Percentiles rank a stretch among this genome's conserved stretches.
Conservation (phyloP, 2,113 vertebrate genomes). For the Peromyscus polionotus region DNA sequence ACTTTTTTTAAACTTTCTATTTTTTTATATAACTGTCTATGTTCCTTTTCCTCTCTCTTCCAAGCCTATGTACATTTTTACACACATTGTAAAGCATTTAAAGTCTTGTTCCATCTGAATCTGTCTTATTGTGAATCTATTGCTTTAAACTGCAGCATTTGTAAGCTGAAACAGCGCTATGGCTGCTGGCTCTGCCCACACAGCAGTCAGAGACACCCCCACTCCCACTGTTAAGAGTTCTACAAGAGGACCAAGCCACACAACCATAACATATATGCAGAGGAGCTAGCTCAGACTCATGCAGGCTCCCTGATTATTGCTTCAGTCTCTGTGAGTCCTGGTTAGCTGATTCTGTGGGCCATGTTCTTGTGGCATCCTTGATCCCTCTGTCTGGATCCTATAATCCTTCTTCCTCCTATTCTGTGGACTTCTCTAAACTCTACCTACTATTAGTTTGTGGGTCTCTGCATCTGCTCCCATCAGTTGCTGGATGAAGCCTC, state of each 20-base stretch:
- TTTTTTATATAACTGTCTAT: too few species aligned
- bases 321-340: background rate
- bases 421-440: background rate
- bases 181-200: too few species aligned
- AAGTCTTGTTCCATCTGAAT: too few species aligned
- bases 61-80: too few species aligned
- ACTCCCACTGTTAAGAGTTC: background rate
- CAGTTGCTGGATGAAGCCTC: background rate
- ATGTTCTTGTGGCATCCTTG: background rate
- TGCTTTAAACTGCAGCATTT: too few species aligned
- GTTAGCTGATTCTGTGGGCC: background rate
- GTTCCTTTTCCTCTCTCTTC: too few species aligned
- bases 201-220: background rate
- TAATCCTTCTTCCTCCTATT: background rate
- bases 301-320: background rate
- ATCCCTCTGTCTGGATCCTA: background rate
- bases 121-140: too few species aligned
- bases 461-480: background rate
- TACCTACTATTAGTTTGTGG: background rate
- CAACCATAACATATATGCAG: background rate
- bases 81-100: too few species aligned
- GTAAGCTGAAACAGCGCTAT: too few species aligned
- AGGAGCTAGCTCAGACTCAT: background rate
- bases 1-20: too few species aligned
- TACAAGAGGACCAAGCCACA: background rate